Evolutionary conservation across 2,113 vertebrate genomes (phyloP), one percentile per base, ranked within the genome.

Genomic region (Indri indri): DNA sequence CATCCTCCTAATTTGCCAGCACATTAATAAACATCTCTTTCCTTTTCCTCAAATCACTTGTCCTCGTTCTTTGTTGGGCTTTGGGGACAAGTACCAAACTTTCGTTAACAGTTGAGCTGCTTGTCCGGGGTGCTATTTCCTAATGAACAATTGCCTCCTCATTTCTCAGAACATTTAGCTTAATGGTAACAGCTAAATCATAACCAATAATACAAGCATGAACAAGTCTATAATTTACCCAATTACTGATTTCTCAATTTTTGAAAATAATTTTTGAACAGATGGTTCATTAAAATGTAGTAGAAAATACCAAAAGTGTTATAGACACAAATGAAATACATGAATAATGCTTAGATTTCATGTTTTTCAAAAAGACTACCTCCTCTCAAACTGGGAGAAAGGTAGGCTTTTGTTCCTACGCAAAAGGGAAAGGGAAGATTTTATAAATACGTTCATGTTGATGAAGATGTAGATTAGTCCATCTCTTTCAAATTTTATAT

Each of bases 231-330:
- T 79, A 50, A 85, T 45, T 85, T 79, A 59, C 77, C 82, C 76
- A 57, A 27, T 86, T 81, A 88, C 57, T 81, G 73, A 94, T 10
- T 89, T 90, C 79, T 93, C 5, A 20, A 77, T 27, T 89, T 97
- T 94, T 86, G 66, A 91, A 92, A 90, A 66, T 52, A 90, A 89
- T 42, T 68, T 92, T 79, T 88, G 76, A 80, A 73, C 96, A 97
- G 90, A 95, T 95, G 97, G 92, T 34, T 97, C 84, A 65, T 95
- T 97, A 86, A 94, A 85, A 73, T 76, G 47, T 84, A 61, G n/a
- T 73, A 79, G 74, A 94, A 97, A 96, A 92, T 73, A 91, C 93
- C 73, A 63, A 54, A 81, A 90, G 66, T 88, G 54, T 88, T 91
- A 37, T 12, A 71, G 88, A 94, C 63, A 79, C 10, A 30, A 80